Evolutionary conservation across 64 coral and sea anemone species (phyloP).

Genomic region (Dendronephthya gigantea): DNA sequence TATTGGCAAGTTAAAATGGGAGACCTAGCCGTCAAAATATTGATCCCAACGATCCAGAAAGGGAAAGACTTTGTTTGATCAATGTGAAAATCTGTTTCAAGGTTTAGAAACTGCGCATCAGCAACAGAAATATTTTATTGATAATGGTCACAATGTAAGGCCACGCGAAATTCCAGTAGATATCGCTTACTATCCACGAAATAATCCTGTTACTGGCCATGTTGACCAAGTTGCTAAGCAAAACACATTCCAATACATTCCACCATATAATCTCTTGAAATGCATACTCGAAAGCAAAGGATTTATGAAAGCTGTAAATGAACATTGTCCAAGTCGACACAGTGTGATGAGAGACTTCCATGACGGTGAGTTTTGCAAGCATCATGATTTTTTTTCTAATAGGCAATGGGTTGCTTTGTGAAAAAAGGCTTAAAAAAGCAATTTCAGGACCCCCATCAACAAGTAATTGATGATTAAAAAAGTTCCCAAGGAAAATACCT

Average conservation of each 20-base stretch:
- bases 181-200: background rate
- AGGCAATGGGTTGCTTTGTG: background rate
- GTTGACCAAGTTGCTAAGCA: background rate
- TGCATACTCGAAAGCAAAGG: background rate
- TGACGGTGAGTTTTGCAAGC: background rate
- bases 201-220: background rate
- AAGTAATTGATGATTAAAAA: background rate
- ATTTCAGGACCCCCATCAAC: background rate
- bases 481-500: background rate
- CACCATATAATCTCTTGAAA: background rate
- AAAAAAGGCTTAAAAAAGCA: background rate
- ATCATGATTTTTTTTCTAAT: background rate
- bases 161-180: background rate
- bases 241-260: background rate
- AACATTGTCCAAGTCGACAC: background rate
- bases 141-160: background rate
- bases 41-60: background rate
- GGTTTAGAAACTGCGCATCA: background rate
- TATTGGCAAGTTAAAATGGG: background rate
- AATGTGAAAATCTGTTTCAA: background rate
- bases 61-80: background rate
- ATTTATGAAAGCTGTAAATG: background rate
- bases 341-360: background rate
- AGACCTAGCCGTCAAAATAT: background rate
- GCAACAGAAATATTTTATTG: constrained; percentile 1